Evolutionary conservation across 2,113 vertebrate genomes (phyloP).

Genomic region (Pycnonotus jocosus): DNA sequence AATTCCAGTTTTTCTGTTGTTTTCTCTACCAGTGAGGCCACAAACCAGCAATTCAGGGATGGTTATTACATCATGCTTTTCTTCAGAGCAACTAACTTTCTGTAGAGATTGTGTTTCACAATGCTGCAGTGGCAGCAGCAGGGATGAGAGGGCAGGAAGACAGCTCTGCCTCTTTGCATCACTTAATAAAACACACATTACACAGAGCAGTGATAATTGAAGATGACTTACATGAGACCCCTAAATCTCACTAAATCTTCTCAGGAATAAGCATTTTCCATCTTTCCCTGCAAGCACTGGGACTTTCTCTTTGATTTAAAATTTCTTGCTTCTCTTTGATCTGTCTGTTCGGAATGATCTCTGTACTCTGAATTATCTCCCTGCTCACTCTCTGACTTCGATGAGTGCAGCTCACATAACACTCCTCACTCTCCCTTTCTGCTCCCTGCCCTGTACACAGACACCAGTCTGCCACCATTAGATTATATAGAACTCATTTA

Average conservation of each 20-base stretch:
- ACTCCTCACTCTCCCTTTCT: neutral
- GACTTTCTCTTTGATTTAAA: neutral
- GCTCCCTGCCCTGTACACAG: neutral
- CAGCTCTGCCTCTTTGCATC: neutral
- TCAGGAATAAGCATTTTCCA: neutral
- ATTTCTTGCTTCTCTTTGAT: neutral
- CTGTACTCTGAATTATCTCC: neutral
- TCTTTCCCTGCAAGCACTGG: neutral
- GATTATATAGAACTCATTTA: neutral
- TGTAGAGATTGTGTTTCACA: neutral
- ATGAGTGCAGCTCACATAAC: neutral
- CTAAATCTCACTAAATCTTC: slow-evolving; percentile 8
- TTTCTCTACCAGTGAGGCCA: neutral
- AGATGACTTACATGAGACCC: neutral
- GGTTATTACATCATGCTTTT: neutral
- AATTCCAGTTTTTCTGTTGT: neutral
- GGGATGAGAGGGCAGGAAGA: neutral
- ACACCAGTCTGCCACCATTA: neutral
- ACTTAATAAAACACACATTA: neutral
- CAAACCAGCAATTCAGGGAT: neutral
- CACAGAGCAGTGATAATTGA: neutral
- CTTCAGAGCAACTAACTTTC: neutral
- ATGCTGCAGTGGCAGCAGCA: neutral
- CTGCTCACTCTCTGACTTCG: neutral
- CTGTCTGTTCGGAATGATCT: neutral